phyloP scores from a whole-genome alignment of 2,113 vertebrate species.

The Pterocles orientalis region DNA sequence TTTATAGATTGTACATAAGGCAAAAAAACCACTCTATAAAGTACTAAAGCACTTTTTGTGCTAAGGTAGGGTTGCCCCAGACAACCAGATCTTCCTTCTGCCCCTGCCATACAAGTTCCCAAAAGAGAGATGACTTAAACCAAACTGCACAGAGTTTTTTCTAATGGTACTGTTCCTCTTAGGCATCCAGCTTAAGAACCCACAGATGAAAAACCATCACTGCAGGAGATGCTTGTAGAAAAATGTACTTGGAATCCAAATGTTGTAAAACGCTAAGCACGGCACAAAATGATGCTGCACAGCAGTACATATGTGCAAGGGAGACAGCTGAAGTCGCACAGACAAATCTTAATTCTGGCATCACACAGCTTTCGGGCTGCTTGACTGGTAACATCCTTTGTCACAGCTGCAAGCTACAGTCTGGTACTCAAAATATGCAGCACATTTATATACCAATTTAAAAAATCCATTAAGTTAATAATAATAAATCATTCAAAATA shows the following conservation, averaged over 20 bases:
- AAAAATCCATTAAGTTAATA: neutral
- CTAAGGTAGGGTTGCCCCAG: neutral
- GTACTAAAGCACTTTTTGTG: neutral
- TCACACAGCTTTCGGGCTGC: neutral
- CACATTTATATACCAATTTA: neutral
- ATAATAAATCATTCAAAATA: neutral
- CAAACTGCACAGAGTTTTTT: neutral
- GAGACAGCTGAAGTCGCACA: neutral
- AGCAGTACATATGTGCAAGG: rapidly evolving
- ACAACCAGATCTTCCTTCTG: neutral
- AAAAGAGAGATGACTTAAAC: rapidly evolving
- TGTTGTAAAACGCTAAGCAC: neutral
- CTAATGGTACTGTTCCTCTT: neutral
- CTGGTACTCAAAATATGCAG: neutral
- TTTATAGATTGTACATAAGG: neutral
- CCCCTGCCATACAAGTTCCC: neutral
- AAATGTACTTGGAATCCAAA: neutral
- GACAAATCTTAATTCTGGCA: neutral
- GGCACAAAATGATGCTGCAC: neutral
- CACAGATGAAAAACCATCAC: neutral
- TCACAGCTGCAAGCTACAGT: neutral
- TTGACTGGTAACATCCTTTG: neutral
- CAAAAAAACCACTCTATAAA: neutral
- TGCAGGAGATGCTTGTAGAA: neutral
- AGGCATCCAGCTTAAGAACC: rapidly evolving